Evolutionary conservation across 2,888 invertebrate genomes (phyloP), one percentile per base, ranked within the genome.

Genomic region (Rutpela maculata): DNA sequence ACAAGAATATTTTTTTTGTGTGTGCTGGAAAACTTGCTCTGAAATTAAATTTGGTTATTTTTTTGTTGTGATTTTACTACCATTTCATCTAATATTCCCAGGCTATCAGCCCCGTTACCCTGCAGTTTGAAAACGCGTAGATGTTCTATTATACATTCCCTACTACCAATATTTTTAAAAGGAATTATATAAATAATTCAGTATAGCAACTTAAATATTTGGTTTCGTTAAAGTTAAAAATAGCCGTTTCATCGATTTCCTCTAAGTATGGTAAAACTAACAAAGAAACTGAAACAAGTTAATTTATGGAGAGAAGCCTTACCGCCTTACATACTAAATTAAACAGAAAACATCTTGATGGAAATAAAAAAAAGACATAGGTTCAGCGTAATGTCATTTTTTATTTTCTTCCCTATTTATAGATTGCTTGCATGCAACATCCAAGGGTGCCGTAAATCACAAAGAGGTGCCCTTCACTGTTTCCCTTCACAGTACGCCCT

Each of bases 391-490:
- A 59, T 22, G 18, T 59, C 56, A 59, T 31, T 70, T 59, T 70
- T 60, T 70, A 17, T 38, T 65, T 43, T n/a, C 35, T 43, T 38
- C 62, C 63, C 71, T 76, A 76, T 78, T 78, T 74, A 76, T 78
- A 74, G 75, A 76, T 62, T 63, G 66, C 43, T 76, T 70, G 76
- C 78, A 71, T 78, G 78, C 74, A 68, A 76, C 71, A 68, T 69
- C 57, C 60, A 66, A 31, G 67, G 62, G 55, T 59, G 67, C 43
- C 35, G 76, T 76, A 76, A 57, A 70, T 76, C 60, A 76, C 74
- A 75, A 70, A 68, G 69, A 71, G 75, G 74, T 75, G 78, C 78
- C 76, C 78, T 78, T 78, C 76, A 63, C 57, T 68, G 67, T 69
- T 76, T 74, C 70, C 74, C 68, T 35, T 62, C 67, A 26, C 26